phyloP scores from a whole-genome alignment of 2,113 vertebrate genomes.

The Lepus timidus region DNA sequence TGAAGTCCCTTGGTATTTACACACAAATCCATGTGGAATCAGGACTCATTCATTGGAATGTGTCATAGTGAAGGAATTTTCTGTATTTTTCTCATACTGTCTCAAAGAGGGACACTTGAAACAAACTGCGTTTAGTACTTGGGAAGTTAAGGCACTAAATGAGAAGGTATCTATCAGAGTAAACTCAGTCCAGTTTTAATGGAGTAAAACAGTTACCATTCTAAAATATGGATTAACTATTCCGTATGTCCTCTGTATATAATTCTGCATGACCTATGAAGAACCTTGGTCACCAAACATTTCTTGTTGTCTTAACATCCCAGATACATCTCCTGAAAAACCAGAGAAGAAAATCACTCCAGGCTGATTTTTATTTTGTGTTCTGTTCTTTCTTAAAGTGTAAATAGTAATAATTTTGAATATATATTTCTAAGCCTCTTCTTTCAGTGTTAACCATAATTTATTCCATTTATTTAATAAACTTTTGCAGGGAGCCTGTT shows the following conservation, averaged over 20 bases:
- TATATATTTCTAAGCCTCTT: background rate
- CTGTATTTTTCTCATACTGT: background rate
- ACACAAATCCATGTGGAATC: background rate
- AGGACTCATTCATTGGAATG: background rate
- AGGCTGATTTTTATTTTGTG: background rate
- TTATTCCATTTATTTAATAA: background rate
- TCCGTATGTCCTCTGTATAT: background rate
- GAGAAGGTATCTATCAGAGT: background rate
- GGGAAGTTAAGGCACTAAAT: background rate
- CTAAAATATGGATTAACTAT: background rate
- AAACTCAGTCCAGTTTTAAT: background rate
- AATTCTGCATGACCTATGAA: background rate
- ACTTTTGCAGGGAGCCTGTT: background rate
- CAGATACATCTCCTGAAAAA: background rate
- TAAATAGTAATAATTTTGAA: background rate
- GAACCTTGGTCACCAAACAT: slow-evolving; percentile 14
- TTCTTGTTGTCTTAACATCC: background rate
- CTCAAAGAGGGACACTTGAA: background rate
- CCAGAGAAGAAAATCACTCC: background rate
- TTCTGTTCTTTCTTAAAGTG: slow-evolving; percentile 9
- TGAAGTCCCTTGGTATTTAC: no score
- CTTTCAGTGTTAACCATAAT: background rate
- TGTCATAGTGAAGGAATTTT: no score
- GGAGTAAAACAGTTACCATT: background rate
- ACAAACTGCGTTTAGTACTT: background rate